phyloP scores from a whole-genome alignment of 2,113 vertebrate genomes.

The Centropristis striata region DNA sequence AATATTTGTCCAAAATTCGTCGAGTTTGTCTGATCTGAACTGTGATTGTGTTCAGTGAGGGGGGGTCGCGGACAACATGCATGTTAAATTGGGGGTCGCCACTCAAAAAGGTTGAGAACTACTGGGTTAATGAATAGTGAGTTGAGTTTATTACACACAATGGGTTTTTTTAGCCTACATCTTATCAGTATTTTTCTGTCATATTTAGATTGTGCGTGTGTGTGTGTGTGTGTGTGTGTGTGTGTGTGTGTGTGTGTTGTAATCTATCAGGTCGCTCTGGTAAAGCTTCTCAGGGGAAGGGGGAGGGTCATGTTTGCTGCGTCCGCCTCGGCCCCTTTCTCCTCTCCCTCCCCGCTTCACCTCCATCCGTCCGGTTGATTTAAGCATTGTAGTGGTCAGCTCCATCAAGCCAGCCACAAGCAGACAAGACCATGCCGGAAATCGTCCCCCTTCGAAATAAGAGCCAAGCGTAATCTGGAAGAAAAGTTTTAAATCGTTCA shows the following conservation, averaged over 20 bases:
- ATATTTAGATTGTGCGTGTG: background rate
- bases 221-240: conserved; percentile 14
- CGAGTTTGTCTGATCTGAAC: no score
- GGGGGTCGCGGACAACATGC: no score
- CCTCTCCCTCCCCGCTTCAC: conserved; percentile 20
- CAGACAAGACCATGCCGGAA: conserved; percentile 4
- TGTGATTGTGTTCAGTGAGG: no score
- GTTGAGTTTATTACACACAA: background rate
- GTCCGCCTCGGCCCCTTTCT: conserved; percentile 6
- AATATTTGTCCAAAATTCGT: no score
- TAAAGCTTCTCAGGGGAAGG: no score
- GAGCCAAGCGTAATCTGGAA: background rate
- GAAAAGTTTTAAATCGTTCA: background rate
- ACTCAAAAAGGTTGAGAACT: no score
- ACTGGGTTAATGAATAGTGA: background rate
- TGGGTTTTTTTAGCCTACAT: background rate
- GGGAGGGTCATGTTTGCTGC: conserved; percentile 11
- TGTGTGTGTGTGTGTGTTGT: background rate
- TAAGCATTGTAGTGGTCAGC: background rate
- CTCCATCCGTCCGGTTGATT: conserved; percentile 32
- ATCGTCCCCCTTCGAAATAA: conserved; percentile 22
- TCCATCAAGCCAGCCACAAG: background rate
- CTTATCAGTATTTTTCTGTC: conserved; percentile 18
- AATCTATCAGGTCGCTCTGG: background rate
- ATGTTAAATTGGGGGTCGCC: no score